A percentile compares a stretch with the other conserved stretches of the same genome.
These are phyloP conservation scores for Spialia ferax DNA, from an alignment of 2,888 invertebrate genomes.

Conservation along the genomic window DNA sequence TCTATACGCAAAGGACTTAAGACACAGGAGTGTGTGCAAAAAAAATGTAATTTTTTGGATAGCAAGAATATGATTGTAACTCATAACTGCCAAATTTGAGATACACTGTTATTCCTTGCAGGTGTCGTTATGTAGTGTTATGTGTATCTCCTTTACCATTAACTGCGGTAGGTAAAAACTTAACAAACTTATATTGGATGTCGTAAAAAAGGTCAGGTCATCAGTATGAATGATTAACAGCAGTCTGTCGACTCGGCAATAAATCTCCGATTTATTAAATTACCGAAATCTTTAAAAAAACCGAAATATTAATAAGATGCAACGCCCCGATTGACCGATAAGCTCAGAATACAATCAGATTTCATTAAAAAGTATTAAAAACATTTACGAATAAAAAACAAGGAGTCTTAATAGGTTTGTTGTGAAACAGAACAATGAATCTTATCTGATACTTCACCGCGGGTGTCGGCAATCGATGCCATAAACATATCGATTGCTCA, in stretches of 20 bases:
- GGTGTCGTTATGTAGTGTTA: too few relatives aligned
- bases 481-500: neutral
- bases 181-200: neutral
- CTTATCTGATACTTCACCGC: neutral
- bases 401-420: neutral
- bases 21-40: too few relatives aligned
- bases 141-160: neutral
- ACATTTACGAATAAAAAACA: neutral
- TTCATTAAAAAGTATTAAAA: conserved; percentile 3
- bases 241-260: neutral
- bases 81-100: too few relatives aligned
- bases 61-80: too few relatives aligned
- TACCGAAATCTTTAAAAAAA: neutral
- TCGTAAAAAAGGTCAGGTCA: neutral
- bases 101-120: too few relatives aligned
- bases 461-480: neutral
- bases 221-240: neutral
- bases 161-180: neutral
- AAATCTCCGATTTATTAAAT: neutral
- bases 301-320: neutral
- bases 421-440: neutral
- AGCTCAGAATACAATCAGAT: neutral
- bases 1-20: too few relatives aligned
- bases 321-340: neutral
- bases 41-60: too few relatives aligned